A percentile compares a stretch with the other conserved stretches of the same genome.
Evolutionary conservation across 2,113 vertebrate genomes (phyloP).

Genomic region (Tragelaphus strepsiceros): DNA sequence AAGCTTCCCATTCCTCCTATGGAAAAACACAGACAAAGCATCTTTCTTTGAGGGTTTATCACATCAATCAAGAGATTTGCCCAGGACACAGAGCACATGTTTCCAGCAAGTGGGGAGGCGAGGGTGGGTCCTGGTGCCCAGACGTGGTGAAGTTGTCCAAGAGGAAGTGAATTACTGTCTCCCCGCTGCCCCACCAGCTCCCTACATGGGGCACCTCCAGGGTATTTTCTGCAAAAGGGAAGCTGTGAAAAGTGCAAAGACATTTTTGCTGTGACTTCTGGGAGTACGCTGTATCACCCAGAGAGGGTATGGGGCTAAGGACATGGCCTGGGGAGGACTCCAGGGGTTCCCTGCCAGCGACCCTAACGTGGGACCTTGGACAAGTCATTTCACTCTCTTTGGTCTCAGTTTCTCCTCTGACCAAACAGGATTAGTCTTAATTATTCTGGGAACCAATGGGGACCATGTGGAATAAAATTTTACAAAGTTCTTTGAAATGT

Average conservation of each 20-base stretch:
- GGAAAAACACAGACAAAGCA: neutral
- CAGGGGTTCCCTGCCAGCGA: rapidly evolving
- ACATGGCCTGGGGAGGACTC: neutral
- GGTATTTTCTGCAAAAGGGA: neutral
- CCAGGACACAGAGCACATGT: neutral
- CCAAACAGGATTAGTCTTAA: neutral
- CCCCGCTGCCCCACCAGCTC: rapidly evolving
- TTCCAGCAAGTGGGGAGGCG: neutral
- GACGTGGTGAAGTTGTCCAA: neutral
- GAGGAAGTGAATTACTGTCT: neutral
- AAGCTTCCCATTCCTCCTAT: neutral
- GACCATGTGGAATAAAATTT: neutral
- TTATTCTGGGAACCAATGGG: neutral
- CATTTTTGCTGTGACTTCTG: neutral
- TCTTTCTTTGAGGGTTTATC: neutral
- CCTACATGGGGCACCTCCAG: neutral
- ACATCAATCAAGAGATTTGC: neutral
- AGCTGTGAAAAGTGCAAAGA: neutral
- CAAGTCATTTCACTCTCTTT: neutral
- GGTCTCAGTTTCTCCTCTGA: neutral
- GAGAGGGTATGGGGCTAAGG: neutral
- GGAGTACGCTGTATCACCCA: rapidly evolving
- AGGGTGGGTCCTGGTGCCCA: neutral
- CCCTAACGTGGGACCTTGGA: neutral
- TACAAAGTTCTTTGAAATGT: neutral